Evolutionary conservation across 2,113 vertebrate genomes (phyloP).

Genomic region (Calypte anna): DNA sequence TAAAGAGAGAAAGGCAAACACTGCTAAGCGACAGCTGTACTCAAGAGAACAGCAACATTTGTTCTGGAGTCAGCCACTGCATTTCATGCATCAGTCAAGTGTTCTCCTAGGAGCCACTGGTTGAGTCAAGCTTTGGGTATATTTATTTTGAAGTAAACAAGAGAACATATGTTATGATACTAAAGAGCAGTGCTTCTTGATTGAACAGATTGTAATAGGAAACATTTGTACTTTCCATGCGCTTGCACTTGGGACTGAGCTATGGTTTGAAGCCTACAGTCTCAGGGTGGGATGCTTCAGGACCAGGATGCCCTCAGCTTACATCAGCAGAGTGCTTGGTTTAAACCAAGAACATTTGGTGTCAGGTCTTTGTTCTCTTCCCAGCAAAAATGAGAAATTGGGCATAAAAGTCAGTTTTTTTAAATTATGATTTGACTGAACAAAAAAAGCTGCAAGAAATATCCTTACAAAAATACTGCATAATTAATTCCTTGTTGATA

Average conservation of each 20-base stretch:
- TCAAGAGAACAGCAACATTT: constrained; percentile 1
- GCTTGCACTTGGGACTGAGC: not conserved
- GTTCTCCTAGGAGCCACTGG: not conserved
- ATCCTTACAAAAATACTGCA: not conserved
- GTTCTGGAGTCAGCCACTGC: not conserved
- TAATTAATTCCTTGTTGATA: not conserved
- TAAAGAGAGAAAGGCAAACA: not conserved
- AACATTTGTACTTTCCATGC: fast-evolving
- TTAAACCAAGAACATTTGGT: not conserved
- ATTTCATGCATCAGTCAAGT: not conserved
- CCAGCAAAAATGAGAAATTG: not conserved
- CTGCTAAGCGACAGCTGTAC: constrained; percentile 3
- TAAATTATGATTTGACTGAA: not conserved
- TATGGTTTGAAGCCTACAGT: not conserved
- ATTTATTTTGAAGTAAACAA: constrained; percentile 33
- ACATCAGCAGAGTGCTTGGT: not conserved
- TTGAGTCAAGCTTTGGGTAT: not conserved
- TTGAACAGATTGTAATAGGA: not conserved
- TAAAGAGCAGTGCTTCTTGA: not conserved
- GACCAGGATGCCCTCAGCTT: not conserved
- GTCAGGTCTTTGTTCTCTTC: not conserved
- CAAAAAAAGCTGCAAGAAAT: not conserved
- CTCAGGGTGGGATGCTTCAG: not conserved
- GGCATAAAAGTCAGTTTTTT: not conserved
- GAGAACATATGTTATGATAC: not conserved